Evolutionary conservation across 2,797 vertebrate genomes (phyloP), one percentile per base, ranked within the genome.

Genomic region (Fistularia commersonii): DNA sequence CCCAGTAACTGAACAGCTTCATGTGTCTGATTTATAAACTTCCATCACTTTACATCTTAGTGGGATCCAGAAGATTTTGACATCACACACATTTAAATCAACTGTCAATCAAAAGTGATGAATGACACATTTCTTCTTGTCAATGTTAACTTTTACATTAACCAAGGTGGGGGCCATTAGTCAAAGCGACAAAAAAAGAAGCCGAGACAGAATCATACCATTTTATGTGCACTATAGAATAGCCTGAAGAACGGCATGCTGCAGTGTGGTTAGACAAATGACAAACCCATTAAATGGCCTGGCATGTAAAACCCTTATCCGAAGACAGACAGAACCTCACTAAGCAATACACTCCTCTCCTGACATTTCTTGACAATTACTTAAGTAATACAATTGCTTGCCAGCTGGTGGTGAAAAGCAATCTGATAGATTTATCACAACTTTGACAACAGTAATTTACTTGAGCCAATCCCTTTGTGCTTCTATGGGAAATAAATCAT

Each of bases 391-490:
- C 76, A 77, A 79, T 79, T 72, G 72, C 81, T 77, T 74, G 77
- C 84, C 83, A 85, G 76, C 80, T 83, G 81, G 76, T 77, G 77
- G 78, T 67, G 67, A 66, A 65, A 77, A 78, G 76, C 76, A 55
- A 69, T 64, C 57, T 82, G 87, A 88, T 83, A 87, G 80, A 76
- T 87, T 87, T 86, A 87, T 87, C 82, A 79, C 79, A 81, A 82
- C 69, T 77, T 84, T 81, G 73, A 88, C 84, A 79, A 84, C 87
- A 88, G 85, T 80, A 83, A 87, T 87, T 88, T 85, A 85, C 77
- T 86, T 42, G 40, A 59, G 72, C 70, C 72, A 39, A 53, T 76
- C 67, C 66, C 75, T 75, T 74, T 74, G 77, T 72, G 81, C 69
- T 65, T 82, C 73, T 64, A 60, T 15, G 45, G 64, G 77, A 82